Conservation (phyloP, 2,113 vertebrate genomes). For the Cyanistes caeruleus region DNA sequence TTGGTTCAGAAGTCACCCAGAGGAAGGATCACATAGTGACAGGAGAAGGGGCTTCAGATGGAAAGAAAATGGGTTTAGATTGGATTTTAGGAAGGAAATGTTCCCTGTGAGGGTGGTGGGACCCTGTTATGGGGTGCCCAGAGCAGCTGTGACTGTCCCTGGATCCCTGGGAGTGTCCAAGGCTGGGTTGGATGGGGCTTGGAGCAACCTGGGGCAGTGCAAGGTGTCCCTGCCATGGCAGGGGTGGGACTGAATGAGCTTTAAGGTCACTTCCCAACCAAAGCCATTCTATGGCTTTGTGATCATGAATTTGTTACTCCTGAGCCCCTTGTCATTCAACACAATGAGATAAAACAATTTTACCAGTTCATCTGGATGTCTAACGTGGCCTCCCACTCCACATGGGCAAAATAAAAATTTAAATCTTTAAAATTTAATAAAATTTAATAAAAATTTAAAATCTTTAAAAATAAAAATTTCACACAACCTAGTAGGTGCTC, state of each 20-base stretch:
- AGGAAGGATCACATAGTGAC: background rate
- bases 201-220: rapidly evolving
- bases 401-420: background rate
- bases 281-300: background rate
- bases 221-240: background rate
- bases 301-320: background rate
- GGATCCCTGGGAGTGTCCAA: background rate
- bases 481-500: background rate
- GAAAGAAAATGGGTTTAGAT: background rate
- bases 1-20: background rate
- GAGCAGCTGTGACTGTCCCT: background rate
- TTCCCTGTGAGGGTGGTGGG: rapidly evolving
- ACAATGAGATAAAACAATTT: background rate
- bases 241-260: rapidly evolving
- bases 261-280: background rate
- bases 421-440: no score
- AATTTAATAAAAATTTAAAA: no score
- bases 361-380: background rate
- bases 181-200: rapidly evolving
- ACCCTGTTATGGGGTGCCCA: background rate
- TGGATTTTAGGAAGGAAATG: background rate
- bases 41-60: background rate
- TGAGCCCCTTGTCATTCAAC: background rate
- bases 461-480: background rate
- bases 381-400: rapidly evolving